phyloP scores from a whole-genome alignment of 2,797 vertebrate genomes.

The Phalanger gymnotis region DNA sequence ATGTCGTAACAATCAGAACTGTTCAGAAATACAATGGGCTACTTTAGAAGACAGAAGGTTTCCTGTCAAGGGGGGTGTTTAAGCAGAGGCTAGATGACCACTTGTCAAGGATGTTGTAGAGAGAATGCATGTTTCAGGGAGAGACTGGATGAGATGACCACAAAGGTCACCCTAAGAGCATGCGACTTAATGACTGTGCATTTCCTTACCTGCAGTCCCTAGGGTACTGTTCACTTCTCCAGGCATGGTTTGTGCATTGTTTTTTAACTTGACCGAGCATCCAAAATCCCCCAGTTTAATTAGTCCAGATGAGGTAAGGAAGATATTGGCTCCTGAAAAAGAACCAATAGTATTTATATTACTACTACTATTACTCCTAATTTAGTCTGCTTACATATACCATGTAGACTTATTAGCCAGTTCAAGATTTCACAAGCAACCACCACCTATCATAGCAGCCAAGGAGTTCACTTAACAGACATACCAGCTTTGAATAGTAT shows the following conservation, averaged over 20 bases:
- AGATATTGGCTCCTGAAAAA: conserved; percentile 95
- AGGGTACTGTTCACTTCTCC: conserved; percentile 99
- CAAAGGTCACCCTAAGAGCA: not conserved
- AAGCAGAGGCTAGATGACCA: not conserved
- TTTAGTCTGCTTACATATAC: rapidly evolving
- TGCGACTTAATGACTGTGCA: rapidly evolving
- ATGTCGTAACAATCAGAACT: not conserved
- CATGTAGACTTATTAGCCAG: not conserved
- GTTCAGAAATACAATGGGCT: not conserved
- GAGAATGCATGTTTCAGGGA: not conserved
- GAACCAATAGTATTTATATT: not conserved
- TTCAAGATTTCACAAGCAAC: not conserved
- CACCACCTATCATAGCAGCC: not conserved
- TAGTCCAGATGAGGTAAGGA: conserved; percentile 96
- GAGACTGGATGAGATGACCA: not conserved
- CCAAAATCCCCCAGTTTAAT: conserved; percentile 99
- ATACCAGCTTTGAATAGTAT: not conserved
- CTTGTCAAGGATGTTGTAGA: not conserved
- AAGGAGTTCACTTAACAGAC: not conserved
- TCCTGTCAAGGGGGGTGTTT: not conserved
- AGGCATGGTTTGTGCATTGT: conserved; percentile 99
- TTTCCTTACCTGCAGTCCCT: conserved; percentile 94
- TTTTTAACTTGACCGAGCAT: conserved; percentile 98
- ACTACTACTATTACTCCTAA: not conserved
- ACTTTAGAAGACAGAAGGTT: not conserved